These are phyloP conservation scores for Apus apus DNA, from an alignment of 2,113 vertebrate genomes.

Conservation along the genomic window DNA sequence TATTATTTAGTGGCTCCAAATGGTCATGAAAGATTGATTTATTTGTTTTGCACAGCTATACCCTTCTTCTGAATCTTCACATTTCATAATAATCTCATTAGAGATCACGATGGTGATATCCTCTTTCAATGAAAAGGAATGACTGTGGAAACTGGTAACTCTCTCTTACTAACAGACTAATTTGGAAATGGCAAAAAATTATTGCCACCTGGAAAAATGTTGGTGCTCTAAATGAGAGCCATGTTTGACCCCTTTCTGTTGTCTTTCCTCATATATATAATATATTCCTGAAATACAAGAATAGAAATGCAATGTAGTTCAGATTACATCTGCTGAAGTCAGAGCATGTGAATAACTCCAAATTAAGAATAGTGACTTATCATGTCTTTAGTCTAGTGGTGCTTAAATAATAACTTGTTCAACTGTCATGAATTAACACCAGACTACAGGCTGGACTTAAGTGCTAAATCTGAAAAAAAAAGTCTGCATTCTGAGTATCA, in stretches of 20 bases:
- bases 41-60: background rate
- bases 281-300: background rate
- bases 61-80: background rate
- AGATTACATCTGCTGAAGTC: background rate
- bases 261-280: background rate
- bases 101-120: background rate
- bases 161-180: background rate
- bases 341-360: conserved; percentile 17
- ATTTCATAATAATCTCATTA: background rate
- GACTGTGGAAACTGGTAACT: background rate
- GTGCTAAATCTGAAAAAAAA: background rate
- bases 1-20: background rate
- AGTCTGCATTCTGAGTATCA: background rate
- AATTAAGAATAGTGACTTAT: background rate
- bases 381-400: background rate
- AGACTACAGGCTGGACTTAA: background rate
- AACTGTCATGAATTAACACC: background rate
- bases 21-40: background rate
- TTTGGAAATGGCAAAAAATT: background rate
- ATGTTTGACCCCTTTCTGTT: background rate
- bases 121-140: background rate
- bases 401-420: background rate
- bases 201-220: background rate
- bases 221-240: background rate
- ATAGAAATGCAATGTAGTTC: background rate